Evolutionary conservation across 2,888 invertebrate species (phyloP).

Genomic region (Plutella xylostella): DNA sequence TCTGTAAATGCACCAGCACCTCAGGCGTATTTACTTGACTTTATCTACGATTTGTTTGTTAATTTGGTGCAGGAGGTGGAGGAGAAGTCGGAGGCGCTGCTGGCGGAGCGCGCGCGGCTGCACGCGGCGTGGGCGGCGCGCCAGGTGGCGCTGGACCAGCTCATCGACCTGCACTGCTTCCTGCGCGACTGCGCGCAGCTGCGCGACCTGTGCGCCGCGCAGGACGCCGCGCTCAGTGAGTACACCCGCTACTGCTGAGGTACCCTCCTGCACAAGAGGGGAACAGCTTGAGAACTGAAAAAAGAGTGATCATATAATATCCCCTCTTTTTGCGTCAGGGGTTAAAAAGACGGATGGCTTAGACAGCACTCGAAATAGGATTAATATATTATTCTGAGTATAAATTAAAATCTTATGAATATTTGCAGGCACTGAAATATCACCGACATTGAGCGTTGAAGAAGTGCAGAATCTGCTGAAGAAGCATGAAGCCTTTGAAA

Average conservation of each 20-base stretch:
- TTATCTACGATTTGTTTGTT: no score
- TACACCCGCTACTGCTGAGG: background rate
- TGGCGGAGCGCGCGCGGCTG: constrained; percentile 82
- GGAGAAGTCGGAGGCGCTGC: constrained; percentile 80
- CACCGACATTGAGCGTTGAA: constrained; percentile 80
- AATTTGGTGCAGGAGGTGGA: constrained; percentile 84
- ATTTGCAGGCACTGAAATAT: constrained; percentile 73
- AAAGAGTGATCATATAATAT: no score
- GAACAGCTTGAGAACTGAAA: no score
- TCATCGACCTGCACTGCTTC: constrained; percentile 95
- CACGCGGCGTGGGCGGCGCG: constrained; percentile 90
- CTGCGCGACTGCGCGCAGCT: constrained; percentile 93
- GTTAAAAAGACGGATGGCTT: no score
- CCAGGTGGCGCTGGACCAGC: constrained; percentile 89
- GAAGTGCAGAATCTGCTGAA: constrained; percentile 91
- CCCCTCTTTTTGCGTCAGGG: no score
- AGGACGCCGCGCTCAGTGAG: constrained; percentile 80
- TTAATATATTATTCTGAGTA: background rate
- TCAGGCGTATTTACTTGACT: no score
- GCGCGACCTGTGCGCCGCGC: constrained; percentile 87
- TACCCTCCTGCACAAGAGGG: no score
- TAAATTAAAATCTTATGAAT: background rate
- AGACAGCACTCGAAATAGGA: no score
- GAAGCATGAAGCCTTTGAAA: constrained; percentile 96
- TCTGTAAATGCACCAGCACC: no score